phyloP scores from a whole-genome alignment of 2,113 vertebrate species.

The Vidua macroura region DNA sequence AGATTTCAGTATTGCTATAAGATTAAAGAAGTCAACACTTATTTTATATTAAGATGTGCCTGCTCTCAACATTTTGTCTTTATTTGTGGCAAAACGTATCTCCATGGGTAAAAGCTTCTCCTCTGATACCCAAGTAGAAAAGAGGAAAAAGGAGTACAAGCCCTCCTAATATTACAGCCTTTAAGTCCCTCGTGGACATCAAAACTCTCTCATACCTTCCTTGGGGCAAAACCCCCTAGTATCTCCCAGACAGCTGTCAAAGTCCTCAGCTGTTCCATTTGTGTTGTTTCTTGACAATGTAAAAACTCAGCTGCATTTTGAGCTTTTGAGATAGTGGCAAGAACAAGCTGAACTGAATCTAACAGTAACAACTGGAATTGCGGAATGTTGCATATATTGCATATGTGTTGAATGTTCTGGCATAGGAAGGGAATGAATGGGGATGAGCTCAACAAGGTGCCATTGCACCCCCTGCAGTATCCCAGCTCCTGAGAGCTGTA shows the following conservation, averaged over 20 bases:
- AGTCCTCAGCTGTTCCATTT: background rate
- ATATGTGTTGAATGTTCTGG: background rate
- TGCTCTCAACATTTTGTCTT: background rate
- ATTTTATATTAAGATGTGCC: background rate
- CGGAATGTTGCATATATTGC: background rate
- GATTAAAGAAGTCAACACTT: constrained; percentile 4
- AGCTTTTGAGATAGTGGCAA: background rate
- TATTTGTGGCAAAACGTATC: background rate
- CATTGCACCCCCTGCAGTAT: background rate
- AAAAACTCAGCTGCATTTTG: background rate
- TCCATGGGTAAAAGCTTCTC: background rate
- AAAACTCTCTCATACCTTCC: background rate
- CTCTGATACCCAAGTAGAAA: background rate
- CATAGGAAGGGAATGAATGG: background rate
- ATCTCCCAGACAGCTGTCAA: background rate
- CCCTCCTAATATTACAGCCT: background rate
- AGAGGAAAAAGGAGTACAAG: background rate
- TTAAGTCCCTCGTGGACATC: background rate
- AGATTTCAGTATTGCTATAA: constrained; percentile 4
- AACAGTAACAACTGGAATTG: background rate
- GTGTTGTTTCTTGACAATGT: background rate
- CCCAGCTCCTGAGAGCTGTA: background rate
- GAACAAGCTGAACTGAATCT: background rate
- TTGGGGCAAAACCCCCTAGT: background rate
- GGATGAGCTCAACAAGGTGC: background rate